A percentile compares a stretch with the other conserved stretches of the same genome.
These are phyloP conservation scores for Ispidina picta DNA, from an alignment of 2,797 vertebrate genomes.

Conservation along the genomic window DNA sequence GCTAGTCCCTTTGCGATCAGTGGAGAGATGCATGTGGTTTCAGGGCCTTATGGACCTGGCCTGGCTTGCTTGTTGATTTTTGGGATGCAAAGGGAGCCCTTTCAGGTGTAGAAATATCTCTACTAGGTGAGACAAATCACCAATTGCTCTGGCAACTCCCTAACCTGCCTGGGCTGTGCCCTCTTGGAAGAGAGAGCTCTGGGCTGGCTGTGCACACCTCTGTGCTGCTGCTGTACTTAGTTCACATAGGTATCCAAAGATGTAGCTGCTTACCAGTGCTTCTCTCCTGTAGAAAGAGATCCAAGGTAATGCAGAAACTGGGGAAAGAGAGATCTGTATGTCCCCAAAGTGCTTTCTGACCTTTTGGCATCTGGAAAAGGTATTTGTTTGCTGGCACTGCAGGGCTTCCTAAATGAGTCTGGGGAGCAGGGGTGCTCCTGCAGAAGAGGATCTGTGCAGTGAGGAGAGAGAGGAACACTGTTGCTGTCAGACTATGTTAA, in stretches of 20 bases:
- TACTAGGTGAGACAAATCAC: neutral
- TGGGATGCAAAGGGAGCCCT: neutral
- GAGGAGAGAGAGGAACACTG: neutral
- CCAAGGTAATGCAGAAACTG: neutral
- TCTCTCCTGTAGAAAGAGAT: neutral
- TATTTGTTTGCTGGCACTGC: neutral
- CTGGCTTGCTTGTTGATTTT: neutral
- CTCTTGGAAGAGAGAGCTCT: accelerated
- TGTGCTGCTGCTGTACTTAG: neutral
- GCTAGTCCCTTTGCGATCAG: neutral
- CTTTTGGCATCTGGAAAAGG: neutral
- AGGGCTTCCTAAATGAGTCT: neutral
- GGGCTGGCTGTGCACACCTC: neutral
- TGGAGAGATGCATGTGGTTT: neutral
- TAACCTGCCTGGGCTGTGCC: neutral
- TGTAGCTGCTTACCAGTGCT: neutral
- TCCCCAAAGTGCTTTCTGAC: neutral
- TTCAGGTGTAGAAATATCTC: neutral
- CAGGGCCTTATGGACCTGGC: accelerated
- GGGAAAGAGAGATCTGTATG: neutral
- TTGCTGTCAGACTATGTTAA: neutral
- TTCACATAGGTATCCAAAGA: neutral
- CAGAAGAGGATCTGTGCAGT: neutral
- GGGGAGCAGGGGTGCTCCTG: neutral
- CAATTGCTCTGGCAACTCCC: neutral